phyloP scores from a whole-genome alignment of 2,113 vertebrate genomes.

The Haemorhous mexicanus region DNA sequence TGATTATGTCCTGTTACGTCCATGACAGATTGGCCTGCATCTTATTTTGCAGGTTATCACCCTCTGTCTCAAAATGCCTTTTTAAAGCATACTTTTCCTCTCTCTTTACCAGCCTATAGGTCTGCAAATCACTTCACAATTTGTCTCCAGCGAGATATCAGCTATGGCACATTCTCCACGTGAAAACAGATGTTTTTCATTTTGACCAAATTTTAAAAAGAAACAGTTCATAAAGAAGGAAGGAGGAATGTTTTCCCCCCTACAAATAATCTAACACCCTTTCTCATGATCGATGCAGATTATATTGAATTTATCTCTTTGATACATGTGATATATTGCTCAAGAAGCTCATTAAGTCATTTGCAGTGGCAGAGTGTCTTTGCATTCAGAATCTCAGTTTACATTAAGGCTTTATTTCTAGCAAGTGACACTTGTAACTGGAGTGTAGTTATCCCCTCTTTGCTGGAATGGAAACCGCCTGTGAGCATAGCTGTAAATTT shows the following conservation, averaged over 20 bases:
- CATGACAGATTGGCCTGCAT: background rate
- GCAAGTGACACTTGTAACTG: background rate
- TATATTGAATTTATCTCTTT: background rate
- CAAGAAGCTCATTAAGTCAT: background rate
- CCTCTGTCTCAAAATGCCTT: background rate
- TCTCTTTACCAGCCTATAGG: background rate
- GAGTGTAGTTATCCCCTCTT: background rate
- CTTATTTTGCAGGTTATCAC: background rate
- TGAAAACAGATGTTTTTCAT: background rate
- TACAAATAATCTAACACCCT: background rate
- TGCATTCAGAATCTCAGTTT: background rate
- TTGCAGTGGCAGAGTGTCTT: background rate
- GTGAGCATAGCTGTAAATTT: background rate
- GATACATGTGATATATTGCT: background rate
- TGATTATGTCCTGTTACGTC: background rate
- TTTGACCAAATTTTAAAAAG: background rate
- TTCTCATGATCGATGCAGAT: background rate
- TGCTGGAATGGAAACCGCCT: background rate
- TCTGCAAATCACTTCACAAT: background rate
- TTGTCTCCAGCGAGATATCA: background rate
- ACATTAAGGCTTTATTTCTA: background rate
- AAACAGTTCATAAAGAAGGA: background rate
- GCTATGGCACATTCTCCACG: background rate
- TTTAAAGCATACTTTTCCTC: background rate
- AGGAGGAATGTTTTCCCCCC: background rate